Conservation (phyloP, 2,797 vertebrate species). For the Poeciliopsis paucimaculata region DNA sequence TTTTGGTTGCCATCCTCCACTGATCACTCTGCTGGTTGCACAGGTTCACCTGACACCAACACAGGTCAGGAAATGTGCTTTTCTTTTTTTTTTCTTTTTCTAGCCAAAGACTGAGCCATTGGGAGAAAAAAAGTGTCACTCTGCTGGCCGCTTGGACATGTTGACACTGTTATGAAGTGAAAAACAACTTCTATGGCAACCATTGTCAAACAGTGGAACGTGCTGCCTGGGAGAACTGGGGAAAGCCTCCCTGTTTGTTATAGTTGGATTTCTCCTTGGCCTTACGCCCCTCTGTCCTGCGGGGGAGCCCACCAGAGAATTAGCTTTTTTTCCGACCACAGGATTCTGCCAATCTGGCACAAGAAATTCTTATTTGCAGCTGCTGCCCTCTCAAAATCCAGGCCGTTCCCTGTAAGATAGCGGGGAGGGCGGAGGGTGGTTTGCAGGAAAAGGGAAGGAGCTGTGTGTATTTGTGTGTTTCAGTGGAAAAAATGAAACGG, state of each 20-base stretch:
- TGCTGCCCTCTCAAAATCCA: slow-evolving; percentile 81
- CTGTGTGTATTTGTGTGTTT: slow-evolving; percentile 48
- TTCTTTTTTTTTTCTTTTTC: slow-evolving; percentile 25
- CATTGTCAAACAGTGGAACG: slow-evolving; percentile 86
- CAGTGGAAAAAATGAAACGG: slow-evolving; percentile 86
- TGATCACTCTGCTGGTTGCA: slow-evolving; percentile 8
- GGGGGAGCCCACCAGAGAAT: slow-evolving; percentile 84
- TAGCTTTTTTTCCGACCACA: slow-evolving; percentile 81
- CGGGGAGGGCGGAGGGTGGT: slow-evolving; percentile 68
- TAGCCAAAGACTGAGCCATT: slow-evolving; percentile 28
- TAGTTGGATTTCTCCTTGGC: slow-evolving; percentile 84
- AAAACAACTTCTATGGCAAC: slow-evolving; percentile 94
- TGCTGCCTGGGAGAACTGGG: slow-evolving; percentile 86
- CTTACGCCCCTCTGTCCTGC: slow-evolving; percentile 80
- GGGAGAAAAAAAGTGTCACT: slow-evolving; percentile 57
- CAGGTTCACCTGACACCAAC: slow-evolving; percentile 57
- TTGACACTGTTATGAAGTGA: slow-evolving; percentile 89
- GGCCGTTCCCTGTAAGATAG: slow-evolving; percentile 86
- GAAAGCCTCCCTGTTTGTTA: slow-evolving; percentile 94
- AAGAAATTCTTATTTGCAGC: slow-evolving; percentile 81
- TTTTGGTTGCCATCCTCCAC: not conserved
- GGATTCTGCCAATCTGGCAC: slow-evolving; percentile 87
- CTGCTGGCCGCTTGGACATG: slow-evolving; percentile 73
- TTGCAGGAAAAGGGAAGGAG: slow-evolving; percentile 74
- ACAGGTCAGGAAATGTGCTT: slow-evolving; percentile 71